Base-by-base conservation (phyloP, 2,888 invertebrate genomes). In the Clostera curtula region DNA sequence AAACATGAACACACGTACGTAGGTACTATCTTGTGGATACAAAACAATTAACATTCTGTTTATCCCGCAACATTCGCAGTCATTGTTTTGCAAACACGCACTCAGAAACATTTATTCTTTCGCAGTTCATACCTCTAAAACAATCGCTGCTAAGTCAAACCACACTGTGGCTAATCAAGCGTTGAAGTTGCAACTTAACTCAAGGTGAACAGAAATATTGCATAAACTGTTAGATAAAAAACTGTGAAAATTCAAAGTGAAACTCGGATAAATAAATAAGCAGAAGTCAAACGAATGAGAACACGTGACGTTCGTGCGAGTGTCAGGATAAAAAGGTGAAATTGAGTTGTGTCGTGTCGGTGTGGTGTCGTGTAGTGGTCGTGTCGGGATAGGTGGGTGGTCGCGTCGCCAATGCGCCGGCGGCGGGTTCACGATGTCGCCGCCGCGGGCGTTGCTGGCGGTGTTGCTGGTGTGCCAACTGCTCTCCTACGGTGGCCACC, bases 381-480 rank as follows among this genome's bases (percentile, higher is more conserved):
- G 66, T 63, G 57, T 56, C 66, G 76, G 59, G 62, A 76, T 75
- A 68, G 77, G 77, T 60, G 63, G 56, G 46, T 57, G 50, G 63
- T 59, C 46, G 61, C 66, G 66, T 61, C 57, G 72, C 68, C 77
- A 79, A 83, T 83, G 83, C 79, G 75, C 71, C 67, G 71, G 71
- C 72, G 73, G 68, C 71, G 74, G 54, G 52, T 58, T 66, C 67
- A 61, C 62, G 52, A 82, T 83, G 83, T 76, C 80, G 72, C 79
- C 82, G 76, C 72, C 80, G 75, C 72, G 83, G 70, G 82, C 82
- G 69, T 62, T 83, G 65, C 76, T 83, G 52, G 80, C 80, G 66
- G 68, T 58, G 49, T 70, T 83, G 47, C 74, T 82, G 48, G 62
- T 82, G 39, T 80, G 71, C 56, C 83, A 82, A 62, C 71, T 82